Conservation (phyloP, 2,888 invertebrate species). For the Chrysolina haemoptera region DNA sequence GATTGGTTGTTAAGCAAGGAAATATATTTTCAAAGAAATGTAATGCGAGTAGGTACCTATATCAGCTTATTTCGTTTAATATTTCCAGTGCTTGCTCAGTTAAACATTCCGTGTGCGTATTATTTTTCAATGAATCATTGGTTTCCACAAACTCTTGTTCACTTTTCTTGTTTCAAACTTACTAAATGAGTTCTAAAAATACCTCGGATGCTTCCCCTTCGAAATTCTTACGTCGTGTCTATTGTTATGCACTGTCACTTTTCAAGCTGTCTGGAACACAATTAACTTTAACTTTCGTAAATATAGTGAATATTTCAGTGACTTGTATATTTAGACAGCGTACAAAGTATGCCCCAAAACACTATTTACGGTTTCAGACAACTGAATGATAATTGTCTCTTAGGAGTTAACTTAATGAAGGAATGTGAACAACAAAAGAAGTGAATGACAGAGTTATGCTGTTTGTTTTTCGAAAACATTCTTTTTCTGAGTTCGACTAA, state of each 20-base stretch:
- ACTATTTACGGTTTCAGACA: slow-evolving; percentile 39
- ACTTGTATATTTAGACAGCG: slow-evolving; percentile 52
- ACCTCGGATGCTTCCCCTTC: slow-evolving; percentile 40
- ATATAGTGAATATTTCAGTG: slow-evolving; percentile 53
- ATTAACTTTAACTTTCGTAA: slow-evolving; percentile 51
- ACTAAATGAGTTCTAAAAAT: slow-evolving; percentile 42
- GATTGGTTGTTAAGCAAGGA: too few relatives aligned
- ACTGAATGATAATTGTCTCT: slow-evolving; percentile 43
- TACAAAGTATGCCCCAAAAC: slow-evolving; percentile 38
- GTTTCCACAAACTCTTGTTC: not conserved
- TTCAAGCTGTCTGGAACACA: slow-evolving; percentile 53
- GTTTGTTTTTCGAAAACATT: slow-evolving; percentile 27
- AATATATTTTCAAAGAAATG: too few relatives aligned
- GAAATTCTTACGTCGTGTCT: slow-evolving; percentile 48
- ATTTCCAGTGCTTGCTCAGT: too few relatives aligned
- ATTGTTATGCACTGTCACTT: slow-evolving; percentile 55
- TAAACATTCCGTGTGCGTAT: too few relatives aligned
- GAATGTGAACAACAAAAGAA: slow-evolving; percentile 42
- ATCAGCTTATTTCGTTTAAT: too few relatives aligned
- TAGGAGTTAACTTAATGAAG: slow-evolving; percentile 35
- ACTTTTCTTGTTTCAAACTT: not conserved
- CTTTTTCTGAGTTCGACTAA: not conserved
- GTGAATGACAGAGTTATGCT: slow-evolving; percentile 40
- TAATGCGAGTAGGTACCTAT: too few relatives aligned
- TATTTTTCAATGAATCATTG: not conserved